Conservation (phyloP, 2,888 invertebrate genomes). For the Ochropleura leucogaster region DNA sequence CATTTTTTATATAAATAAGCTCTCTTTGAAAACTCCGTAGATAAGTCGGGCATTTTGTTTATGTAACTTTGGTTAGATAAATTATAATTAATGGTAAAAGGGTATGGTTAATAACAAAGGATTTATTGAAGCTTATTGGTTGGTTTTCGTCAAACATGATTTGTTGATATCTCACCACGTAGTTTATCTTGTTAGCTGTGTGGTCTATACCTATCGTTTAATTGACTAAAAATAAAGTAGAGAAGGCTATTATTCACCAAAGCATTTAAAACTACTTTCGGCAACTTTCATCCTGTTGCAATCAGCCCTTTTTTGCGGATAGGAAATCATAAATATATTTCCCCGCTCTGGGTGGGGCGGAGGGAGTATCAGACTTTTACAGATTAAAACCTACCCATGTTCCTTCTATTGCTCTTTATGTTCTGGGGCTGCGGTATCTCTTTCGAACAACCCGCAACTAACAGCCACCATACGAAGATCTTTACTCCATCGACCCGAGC, state of each 20-base stretch:
- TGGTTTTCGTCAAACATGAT: constrained; percentile 58
- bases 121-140: constrained; percentile 19
- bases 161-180: neutral
- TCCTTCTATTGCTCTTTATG: too few relatives aligned
- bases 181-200: constrained; percentile 15
- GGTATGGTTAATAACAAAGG: constrained; percentile 43
- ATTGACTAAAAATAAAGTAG: neutral
- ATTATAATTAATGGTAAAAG: constrained; percentile 58
- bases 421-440: too few relatives aligned
- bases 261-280: too few relatives aligned
- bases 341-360: too few relatives aligned
- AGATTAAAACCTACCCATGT: too few relatives aligned
- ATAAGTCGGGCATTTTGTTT: constrained; percentile 59
- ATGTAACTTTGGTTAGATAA: constrained; percentile 56
- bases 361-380: too few relatives aligned
- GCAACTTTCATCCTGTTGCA: too few relatives aligned
- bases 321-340: too few relatives aligned
- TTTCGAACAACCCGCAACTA: too few relatives aligned
- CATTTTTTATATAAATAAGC: constrained; percentile 84
- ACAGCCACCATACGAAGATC: too few relatives aligned
- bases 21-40: constrained; percentile 80
- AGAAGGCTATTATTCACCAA: neutral
- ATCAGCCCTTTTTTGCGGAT: too few relatives aligned
- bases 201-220: neutral
- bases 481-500: too few relatives aligned